These are phyloP conservation scores for Wasmannia auropunctata DNA, from an alignment of 1,140 invertebrate species.

Conservation along the genomic window DNA sequence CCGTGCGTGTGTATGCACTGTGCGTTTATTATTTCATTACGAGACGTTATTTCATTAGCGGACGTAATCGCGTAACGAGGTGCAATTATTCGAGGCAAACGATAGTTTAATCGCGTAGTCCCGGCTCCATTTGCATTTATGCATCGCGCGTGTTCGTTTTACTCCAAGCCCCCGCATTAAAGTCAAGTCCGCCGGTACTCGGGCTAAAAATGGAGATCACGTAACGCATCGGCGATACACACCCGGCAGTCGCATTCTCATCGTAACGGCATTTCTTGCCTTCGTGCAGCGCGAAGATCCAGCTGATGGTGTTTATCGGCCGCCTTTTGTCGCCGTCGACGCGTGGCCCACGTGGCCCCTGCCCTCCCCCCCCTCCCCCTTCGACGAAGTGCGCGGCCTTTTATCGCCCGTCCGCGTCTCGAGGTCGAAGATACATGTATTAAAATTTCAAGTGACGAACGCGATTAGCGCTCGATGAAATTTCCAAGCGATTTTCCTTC, in stretches of 20 bases:
- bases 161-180: neutral
- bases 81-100: neutral
- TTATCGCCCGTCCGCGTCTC: too few relatives aligned
- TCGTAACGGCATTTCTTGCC: conserved; percentile 37
- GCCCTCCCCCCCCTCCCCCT: too few relatives aligned
- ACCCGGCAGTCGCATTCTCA: conserved; percentile 21
- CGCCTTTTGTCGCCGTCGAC: neutral
- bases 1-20: too few relatives aligned
- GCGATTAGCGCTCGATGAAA: neutral
- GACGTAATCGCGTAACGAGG: neutral
- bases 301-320: conserved; percentile 5
- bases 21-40: conserved; percentile 17
- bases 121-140: neutral
- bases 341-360: neutral
- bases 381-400: neutral
- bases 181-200: neutral
- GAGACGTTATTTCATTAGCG: neutral
- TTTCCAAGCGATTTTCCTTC: neutral
- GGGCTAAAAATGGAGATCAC: conserved; percentile 53
- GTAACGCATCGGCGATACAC: conserved; percentile 29
- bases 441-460: too few relatives aligned
- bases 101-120: neutral
- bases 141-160: neutral
- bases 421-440: too few relatives aligned
- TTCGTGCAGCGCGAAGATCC: neutral